Evolutionary conservation across 2,888 invertebrate species (phyloP).

Genomic region (Enchytraeus crypticus): DNA sequence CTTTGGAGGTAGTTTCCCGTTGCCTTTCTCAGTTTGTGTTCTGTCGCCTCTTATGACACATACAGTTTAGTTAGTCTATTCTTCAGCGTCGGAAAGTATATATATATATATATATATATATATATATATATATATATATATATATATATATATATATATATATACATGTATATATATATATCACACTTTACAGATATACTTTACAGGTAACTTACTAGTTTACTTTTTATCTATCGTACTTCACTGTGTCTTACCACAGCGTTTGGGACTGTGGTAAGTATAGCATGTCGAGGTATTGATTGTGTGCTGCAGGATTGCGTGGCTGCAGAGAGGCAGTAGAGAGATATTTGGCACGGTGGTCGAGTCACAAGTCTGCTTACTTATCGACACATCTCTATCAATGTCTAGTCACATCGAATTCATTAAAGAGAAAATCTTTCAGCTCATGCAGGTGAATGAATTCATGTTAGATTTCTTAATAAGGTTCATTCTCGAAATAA

Average conservation of each 20-base stretch:
- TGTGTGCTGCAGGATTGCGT: slow-evolving; percentile 44
- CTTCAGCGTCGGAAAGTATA: not conserved
- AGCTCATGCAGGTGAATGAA: slow-evolving; percentile 49
- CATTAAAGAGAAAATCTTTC: slow-evolving; percentile 46
- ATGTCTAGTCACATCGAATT: slow-evolving; percentile 47
- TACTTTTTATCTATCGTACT: not conserved
- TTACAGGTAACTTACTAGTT: not conserved
- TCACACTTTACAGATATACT: not conserved
- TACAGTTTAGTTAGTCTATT: not conserved
- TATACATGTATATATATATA: not conserved
- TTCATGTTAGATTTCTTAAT: too few relatives aligned
- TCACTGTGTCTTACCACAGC: not conserved
- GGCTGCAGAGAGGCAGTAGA: slow-evolving; percentile 47
- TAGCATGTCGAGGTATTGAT: too few relatives aligned
- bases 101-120: not conserved
- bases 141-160: not conserved
- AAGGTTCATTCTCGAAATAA: too few relatives aligned
- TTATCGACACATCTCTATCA: slow-evolving; percentile 47
- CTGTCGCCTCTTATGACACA: too few relatives aligned
- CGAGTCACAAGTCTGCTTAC: slow-evolving; percentile 46
- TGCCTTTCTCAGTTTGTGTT: too few relatives aligned
- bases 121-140: not conserved
- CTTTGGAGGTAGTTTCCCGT: too few relatives aligned
- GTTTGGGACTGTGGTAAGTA: too few relatives aligned
- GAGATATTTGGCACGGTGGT: slow-evolving; percentile 49